A percentile compares a stretch with the other conserved stretches of the same genome.
Evolutionary conservation across 2,797 vertebrate genomes (phyloP).

Genomic region (Pangasius macronema): DNA sequence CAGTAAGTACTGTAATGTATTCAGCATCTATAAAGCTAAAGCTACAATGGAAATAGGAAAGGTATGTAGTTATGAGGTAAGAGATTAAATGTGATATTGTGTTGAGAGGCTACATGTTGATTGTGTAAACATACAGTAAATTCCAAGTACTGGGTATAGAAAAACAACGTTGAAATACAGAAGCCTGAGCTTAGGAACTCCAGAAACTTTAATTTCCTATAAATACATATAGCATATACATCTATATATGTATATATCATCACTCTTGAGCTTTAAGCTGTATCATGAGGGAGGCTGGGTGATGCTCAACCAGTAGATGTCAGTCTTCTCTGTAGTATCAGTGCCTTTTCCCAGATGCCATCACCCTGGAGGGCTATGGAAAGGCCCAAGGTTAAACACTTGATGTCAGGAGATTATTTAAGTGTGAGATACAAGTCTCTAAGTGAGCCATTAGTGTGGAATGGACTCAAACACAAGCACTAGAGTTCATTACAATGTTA

Average conservation of each 20-base stretch:
- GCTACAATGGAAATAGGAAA: not conserved
- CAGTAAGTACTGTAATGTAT: not conserved
- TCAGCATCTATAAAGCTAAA: not conserved
- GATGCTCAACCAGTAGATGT: constrained; percentile 74
- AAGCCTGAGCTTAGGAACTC: not conserved
- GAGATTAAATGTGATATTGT: not conserved
- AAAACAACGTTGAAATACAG: not conserved
- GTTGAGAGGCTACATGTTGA: not conserved
- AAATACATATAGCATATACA: not conserved
- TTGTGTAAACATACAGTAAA: not conserved
- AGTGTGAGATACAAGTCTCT: constrained; percentile 44
- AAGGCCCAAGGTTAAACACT: constrained; percentile 47
- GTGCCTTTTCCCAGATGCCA: constrained; percentile 43
- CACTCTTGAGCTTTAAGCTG: constrained; percentile 20
- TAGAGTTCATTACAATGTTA: constrained; percentile 52
- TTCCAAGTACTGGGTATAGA: too few species aligned
- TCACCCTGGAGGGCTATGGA: constrained; percentile 53
- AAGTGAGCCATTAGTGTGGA: constrained; percentile 40
- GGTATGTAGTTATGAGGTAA: not conserved
- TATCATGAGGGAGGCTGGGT: not conserved
- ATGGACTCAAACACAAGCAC: constrained; percentile 43
- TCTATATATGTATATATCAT: not conserved
- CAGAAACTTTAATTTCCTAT: not conserved
- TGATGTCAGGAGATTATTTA: constrained; percentile 46
- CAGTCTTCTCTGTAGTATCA: constrained; percentile 72